phyloP scores from a whole-genome alignment of 1,140 invertebrate species.

The Drosophila nikananu region DNA sequence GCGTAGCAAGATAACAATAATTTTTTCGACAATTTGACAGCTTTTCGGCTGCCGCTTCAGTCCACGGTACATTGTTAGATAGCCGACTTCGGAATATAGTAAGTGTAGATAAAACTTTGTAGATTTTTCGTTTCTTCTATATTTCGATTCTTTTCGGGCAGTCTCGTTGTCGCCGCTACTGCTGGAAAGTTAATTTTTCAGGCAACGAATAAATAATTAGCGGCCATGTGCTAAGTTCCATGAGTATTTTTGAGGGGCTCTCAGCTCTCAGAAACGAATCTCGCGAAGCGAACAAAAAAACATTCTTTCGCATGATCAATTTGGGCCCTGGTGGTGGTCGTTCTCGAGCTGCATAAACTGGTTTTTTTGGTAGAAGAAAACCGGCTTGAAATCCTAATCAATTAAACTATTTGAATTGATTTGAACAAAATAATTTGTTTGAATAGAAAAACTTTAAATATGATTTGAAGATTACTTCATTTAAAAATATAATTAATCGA shows the following conservation, averaged over 20 bases:
- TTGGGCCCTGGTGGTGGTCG: constrained; percentile 35
- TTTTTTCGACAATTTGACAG: constrained; percentile 81
- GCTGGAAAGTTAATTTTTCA: constrained; percentile 81
- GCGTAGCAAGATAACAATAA: constrained; percentile 70
- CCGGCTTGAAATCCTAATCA: constrained; percentile 38
- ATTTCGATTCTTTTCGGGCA: constrained; percentile 25
- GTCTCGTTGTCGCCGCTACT: constrained; percentile 67
- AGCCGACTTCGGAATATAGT: not conserved
- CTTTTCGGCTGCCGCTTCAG: constrained; percentile 65
- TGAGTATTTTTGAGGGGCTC: constrained; percentile 59
- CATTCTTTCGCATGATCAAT: constrained; percentile 77
- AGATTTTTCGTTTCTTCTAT: constrained; percentile 1
- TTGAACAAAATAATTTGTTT: constrained; percentile 27
- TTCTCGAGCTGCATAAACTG: constrained; percentile 51
- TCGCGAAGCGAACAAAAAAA: constrained; percentile 51
- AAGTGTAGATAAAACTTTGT: constrained; percentile 33
- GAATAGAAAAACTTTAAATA: constrained; percentile 3
- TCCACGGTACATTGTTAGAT: constrained; percentile 33
- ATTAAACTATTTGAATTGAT: constrained; percentile 23
- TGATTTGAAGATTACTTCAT: not conserved
- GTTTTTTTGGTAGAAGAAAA: constrained; percentile 49
- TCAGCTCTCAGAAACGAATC: constrained; percentile 37
- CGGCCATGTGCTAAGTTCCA: constrained; percentile 74
- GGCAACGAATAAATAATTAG: constrained; percentile 84
- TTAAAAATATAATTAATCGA: no score